phyloP scores from a whole-genome alignment of 2,113 vertebrate species.

The Coregonus clupeaformis region DNA sequence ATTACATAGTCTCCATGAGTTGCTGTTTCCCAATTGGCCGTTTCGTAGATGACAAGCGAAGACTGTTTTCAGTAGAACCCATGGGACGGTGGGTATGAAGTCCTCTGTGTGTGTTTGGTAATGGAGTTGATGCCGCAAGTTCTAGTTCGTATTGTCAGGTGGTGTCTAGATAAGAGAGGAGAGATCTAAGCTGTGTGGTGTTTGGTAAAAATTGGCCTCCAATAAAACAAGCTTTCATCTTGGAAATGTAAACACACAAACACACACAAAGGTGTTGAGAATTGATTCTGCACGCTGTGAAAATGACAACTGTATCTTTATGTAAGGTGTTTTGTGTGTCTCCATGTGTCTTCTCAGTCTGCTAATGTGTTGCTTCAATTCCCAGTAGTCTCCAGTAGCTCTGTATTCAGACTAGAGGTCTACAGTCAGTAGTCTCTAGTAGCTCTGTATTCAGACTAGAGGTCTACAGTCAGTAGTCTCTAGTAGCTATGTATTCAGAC shows the following conservation, averaged over 20 bases:
- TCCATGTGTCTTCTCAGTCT: too few species aligned
- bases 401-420: too few species aligned
- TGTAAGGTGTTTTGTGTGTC: too few species aligned
- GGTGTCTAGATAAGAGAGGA: neutral
- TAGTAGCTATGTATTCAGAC: too few species aligned
- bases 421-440: too few species aligned
- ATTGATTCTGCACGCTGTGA: too few species aligned
- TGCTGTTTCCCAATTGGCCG: neutral
- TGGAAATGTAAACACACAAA: neutral
- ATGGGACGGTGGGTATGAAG: neutral
- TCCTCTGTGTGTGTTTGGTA: neutral
- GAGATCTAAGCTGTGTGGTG: slow-evolving; percentile 1
- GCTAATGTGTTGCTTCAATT: too few species aligned
- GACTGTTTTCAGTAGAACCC: slow-evolving; percentile 27
- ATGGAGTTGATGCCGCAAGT: neutral
- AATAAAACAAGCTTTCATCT: neutral
- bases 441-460: too few species aligned
- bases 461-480: too few species aligned
- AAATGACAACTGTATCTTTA: too few species aligned
- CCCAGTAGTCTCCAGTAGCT: too few species aligned
- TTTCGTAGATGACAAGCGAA: slow-evolving; percentile 26
- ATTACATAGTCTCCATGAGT: neutral
- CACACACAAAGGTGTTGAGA: neutral
- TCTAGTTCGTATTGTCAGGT: too few species aligned
- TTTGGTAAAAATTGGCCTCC: neutral